These are phyloP conservation scores for Sciurus niger DNA, from an alignment of 2,113 vertebrate genomes.

Conservation along the genomic window DNA sequence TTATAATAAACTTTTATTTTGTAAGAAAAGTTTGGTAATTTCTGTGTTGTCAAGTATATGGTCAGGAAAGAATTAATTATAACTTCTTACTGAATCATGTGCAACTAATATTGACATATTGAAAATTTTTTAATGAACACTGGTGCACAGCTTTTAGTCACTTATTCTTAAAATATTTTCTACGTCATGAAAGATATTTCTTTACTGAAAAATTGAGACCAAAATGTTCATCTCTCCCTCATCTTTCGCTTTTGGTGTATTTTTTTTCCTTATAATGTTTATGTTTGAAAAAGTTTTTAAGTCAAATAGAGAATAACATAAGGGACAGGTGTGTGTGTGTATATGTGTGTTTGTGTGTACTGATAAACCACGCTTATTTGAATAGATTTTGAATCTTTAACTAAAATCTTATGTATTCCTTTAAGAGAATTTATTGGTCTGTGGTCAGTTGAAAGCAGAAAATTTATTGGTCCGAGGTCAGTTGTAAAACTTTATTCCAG, in stretches of 20 bases:
- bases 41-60: not conserved
- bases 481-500: slow-evolving; percentile 9
- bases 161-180: slow-evolving; percentile 34
- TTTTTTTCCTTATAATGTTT: not conserved
- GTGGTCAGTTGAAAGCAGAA: not conserved
- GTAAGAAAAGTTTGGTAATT: not conserved
- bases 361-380: not conserved
- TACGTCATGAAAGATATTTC: not conserved
- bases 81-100: not conserved
- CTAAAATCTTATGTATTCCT: slow-evolving; percentile 39
- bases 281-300: slow-evolving; percentile 38
- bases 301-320: not conserved
- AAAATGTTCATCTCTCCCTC: not conserved
- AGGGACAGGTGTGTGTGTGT: not conserved
- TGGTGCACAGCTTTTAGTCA: not conserved
- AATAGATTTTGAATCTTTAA: slow-evolving; percentile 37
- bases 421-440: slow-evolving; percentile 37
- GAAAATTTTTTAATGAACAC: not conserved
- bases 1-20: not conserved
- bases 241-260: not conserved
- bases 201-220: not conserved
- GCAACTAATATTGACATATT: not conserved
- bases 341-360: not conserved
- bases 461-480: not conserved
- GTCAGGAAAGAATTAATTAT: not conserved